phyloP scores from a whole-genome alignment of 2,888 invertebrate species.

The Machimus atricapillus region DNA sequence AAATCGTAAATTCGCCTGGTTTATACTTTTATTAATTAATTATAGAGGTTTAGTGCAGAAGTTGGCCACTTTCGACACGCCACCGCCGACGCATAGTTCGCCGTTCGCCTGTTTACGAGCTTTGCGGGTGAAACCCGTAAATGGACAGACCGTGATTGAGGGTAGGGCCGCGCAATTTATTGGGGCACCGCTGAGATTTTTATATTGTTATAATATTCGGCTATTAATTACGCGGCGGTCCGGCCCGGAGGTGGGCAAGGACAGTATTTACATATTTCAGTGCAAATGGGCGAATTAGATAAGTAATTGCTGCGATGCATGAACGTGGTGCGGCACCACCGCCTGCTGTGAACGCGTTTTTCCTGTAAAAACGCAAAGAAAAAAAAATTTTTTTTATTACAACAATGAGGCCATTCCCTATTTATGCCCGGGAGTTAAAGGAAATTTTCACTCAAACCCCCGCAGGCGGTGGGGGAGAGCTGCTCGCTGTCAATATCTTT shows the following conservation, averaged over 20 bases:
- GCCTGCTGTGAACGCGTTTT: neutral
- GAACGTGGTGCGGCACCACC: neutral
- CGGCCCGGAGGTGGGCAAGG: neutral
- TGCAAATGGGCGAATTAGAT: constrained; percentile 32
- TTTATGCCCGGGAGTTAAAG: neutral
- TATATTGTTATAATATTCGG: constrained; percentile 40
- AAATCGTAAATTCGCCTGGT: constrained; percentile 30
- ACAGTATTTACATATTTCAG: constrained; percentile 34
- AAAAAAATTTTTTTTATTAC: too few relatives aligned
- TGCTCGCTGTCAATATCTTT: constrained; percentile 23
- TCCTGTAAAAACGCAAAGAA: neutral
- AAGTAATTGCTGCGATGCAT: constrained; percentile 30
- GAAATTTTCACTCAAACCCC: neutral
- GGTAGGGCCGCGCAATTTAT: constrained; percentile 38
- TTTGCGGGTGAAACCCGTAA: neutral
- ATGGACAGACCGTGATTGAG: constrained; percentile 32
- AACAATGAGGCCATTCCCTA: neutral
- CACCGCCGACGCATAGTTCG: neutral
- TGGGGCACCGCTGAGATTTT: constrained; percentile 33
- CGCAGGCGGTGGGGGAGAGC: neutral
- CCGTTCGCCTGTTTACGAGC: constrained; percentile 29
- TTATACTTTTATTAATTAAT: constrained; percentile 42
- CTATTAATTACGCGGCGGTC: constrained; percentile 20
- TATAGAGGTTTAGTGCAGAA: constrained; percentile 41
- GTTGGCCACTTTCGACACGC: constrained; percentile 40